These are phyloP conservation scores for Oxytorus armatus DNA, from an alignment of 2,888 invertebrate genomes.

Conservation along the genomic window DNA sequence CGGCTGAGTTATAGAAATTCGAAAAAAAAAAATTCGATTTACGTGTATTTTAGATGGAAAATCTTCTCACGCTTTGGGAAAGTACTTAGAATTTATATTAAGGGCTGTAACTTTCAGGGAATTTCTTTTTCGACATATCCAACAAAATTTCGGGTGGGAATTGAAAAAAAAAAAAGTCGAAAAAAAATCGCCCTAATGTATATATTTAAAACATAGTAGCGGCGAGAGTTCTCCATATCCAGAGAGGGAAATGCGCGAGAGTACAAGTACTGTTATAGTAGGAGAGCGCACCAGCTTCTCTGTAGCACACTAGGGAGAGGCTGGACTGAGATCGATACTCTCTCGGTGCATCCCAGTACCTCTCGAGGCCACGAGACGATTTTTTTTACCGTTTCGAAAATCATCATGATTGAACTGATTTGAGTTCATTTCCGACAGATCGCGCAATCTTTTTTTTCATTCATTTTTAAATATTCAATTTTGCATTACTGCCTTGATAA, in stretches of 20 bases:
- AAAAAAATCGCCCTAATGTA: no score
- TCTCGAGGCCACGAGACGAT: conserved; percentile 1
- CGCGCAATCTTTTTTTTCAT: background rate
- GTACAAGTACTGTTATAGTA: conserved; percentile 60
- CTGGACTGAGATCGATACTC: conserved; percentile 40
- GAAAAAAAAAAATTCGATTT: no score
- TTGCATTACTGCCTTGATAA: background rate
- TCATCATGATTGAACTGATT: background rate
- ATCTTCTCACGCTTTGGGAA: no score
- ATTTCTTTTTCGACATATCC: no score
- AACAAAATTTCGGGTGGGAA: no score
- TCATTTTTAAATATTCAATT: background rate
- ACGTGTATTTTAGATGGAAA: no score
- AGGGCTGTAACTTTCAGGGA: no score
- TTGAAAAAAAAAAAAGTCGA: no score
- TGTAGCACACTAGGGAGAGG: conserved; percentile 53
- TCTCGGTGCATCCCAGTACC: conserved; percentile 25
- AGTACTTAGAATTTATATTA: no score
- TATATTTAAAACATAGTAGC: conserved; percentile 19
- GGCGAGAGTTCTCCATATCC: conserved; percentile 49
- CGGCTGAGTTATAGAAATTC: no score
- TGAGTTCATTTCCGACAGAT: background rate
- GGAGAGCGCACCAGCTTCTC: conserved; percentile 31
- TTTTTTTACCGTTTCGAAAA: background rate
- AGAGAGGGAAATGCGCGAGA: conserved; percentile 61